These are phyloP conservation scores for Aphelocoma californica DNA, from an alignment of 2,797 vertebrate species.

Conservation along the genomic window DNA sequence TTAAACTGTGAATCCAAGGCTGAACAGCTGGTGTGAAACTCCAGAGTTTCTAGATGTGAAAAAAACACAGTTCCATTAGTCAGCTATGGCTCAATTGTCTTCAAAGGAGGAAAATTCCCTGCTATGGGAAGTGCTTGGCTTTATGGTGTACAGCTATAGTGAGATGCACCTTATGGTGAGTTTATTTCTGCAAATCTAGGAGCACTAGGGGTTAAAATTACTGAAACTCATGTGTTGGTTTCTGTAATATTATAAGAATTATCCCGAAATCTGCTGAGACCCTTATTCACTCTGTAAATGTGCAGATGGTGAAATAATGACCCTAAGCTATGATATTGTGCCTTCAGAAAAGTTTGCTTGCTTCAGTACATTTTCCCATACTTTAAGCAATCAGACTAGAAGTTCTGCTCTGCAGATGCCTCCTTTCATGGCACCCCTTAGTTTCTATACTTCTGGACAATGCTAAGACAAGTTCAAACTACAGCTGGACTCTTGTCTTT, in stretches of 20 bases:
- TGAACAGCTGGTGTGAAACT: not conserved
- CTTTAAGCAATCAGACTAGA: not conserved
- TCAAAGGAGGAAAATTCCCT: not conserved
- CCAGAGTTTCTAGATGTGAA: not conserved
- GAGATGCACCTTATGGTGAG: not conserved
- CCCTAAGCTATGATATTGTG: not conserved
- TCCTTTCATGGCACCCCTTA: not conserved
- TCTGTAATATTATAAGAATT: not conserved
- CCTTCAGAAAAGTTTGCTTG: not conserved
- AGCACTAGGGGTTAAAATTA: not conserved
- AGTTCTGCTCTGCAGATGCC: not conserved
- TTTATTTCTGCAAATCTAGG: not conserved
- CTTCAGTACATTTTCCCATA: not conserved
- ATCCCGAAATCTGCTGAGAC: not conserved
- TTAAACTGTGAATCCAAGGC: not conserved
- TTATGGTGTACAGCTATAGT: not conserved
- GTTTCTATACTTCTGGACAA: not conserved
- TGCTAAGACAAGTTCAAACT: not conserved
- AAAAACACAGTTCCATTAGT: not conserved
- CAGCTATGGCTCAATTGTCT: not conserved
- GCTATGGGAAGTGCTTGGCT: not conserved
- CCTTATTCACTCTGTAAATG: not conserved
- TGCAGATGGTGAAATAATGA: not conserved
- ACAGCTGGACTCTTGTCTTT: not conserved
- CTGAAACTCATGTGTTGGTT: accelerated